These are phyloP conservation scores for Phenganax subtilis DNA, from an alignment of 92 coral and sea anemone genomes.

Conservation along the genomic window DNA sequence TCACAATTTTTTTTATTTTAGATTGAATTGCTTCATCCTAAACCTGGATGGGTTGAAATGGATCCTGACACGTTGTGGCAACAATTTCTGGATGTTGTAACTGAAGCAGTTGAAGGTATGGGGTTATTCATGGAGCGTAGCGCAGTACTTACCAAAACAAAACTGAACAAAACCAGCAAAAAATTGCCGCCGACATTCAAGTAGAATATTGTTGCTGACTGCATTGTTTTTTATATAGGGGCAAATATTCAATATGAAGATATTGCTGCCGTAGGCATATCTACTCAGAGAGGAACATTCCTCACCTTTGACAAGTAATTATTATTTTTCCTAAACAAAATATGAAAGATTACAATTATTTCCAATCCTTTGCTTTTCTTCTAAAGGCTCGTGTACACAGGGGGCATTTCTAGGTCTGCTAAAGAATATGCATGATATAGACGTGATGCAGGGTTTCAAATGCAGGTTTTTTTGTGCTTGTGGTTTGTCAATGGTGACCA, in stretches of 20 bases:
- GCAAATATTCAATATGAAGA: constrained; percentile 68
- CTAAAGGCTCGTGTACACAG: neutral
- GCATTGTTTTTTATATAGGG: constrained; percentile 45
- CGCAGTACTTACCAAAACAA: neutral
- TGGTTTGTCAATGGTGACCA: too few species aligned
- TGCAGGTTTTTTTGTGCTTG: too few species aligned
- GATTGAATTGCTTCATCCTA: constrained; percentile 82
- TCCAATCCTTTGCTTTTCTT: neutral
- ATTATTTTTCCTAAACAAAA: neutral
- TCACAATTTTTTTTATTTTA: neutral
- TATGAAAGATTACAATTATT: neutral
- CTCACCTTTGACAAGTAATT: constrained; percentile 83
- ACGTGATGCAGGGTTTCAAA: too few species aligned
- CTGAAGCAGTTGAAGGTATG: constrained; percentile 89
- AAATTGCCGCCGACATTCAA: neutral
- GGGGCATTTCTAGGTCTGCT: too few species aligned
- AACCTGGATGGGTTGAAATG: constrained; percentile 90
- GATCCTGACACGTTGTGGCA: constrained; percentile 88
- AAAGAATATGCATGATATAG: too few species aligned
- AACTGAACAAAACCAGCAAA: neutral
- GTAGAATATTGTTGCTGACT: neutral
- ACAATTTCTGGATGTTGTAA: constrained; percentile 86
- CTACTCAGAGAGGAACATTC: constrained; percentile 87
- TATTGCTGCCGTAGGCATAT: constrained; percentile 81
- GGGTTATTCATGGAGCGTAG: neutral